A percentile compares a stretch with the other conserved stretches of the same genome.
phyloP scores from a whole-genome alignment of 2,888 invertebrate species.

The Ichneumoninae sp. region DNA sequence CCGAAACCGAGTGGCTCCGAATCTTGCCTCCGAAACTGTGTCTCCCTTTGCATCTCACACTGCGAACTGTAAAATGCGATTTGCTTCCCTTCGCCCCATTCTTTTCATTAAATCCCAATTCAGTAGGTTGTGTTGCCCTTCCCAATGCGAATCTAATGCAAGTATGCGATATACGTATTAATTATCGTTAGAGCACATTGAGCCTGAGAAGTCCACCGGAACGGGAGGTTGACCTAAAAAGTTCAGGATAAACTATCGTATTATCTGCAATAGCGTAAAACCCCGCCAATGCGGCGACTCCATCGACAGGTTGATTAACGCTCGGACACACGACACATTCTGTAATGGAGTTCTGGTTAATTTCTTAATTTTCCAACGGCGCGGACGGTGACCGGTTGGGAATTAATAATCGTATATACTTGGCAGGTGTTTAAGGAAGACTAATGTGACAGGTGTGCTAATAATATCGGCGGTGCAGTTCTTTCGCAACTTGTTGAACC shows the following conservation, averaged over 20 bases:
- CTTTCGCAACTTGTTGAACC: slow-evolving; percentile 64
- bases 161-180: slow-evolving; percentile 38
- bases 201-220: neutral
- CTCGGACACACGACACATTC: slow-evolving; percentile 46
- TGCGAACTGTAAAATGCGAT: slow-evolving; percentile 62
- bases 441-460: slow-evolving; percentile 66
- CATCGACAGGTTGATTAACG: slow-evolving; percentile 70
- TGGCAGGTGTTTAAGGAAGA: slow-evolving; percentile 66
- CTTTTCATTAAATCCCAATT: slow-evolving; percentile 64
- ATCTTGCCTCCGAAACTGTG: slow-evolving; percentile 53
- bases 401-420: slow-evolving; percentile 62
- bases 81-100: slow-evolving; percentile 61
- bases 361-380: slow-evolving; percentile 64
- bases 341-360: slow-evolving; percentile 60
- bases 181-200: slow-evolving; percentile 31
- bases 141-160: slow-evolving; percentile 12
- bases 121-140: slow-evolving; percentile 35
- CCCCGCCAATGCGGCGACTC: slow-evolving; percentile 62
- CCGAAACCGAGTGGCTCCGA: slow-evolving; percentile 57
- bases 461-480: slow-evolving; percentile 52
- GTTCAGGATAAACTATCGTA: slow-evolving; percentile 40
- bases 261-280: slow-evolving; percentile 48
- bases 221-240: neutral
- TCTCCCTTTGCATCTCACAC: slow-evolving; percentile 33
- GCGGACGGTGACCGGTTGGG: slow-evolving; percentile 50